Base-by-base conservation (phyloP, 2,888 invertebrate genomes). In the Amphipyra berbera region DNA sequence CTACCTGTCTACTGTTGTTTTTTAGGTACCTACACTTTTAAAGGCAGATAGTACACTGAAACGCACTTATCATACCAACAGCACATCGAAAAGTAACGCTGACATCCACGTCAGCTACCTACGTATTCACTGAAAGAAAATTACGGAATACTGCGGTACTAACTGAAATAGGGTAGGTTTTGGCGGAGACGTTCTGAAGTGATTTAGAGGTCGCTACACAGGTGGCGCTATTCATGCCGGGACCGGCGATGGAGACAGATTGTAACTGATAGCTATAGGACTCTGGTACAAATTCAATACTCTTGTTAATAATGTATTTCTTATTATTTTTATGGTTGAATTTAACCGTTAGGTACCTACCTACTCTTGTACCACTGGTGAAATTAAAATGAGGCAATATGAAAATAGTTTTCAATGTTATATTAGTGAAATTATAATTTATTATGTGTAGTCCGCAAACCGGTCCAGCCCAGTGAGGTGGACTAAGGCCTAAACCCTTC, bases 141-240 rank as follows among this genome's bases (percentile, higher is more conserved):
- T 27, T 10, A 57, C 77, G 74, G 74, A 38, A 61, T 45, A 44
- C 45, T 7, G 10, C 53, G 79, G 79, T 73, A 79, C 79, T 79
- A 79, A 78, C 76, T 80, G 78, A 78, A 80, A 71, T 74, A 64
- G 66, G 60, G 61, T 59, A 12, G 65, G 61, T 64, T 69, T 68
- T 68, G 60, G 70, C 70, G 69, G 79, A 72, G 61, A 66, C 59
- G 57, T 65, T 50, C 10, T 58, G 65, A 78, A 60, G 68, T 70
- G 63, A 80, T 86, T 79, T 84, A 57, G 61, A 56, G 68, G 58
- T 67, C 62, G 59, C 50, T 53, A 62, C 79, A 82, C 75, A 87
- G 86, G 86, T 87, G 86, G 85, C 86, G 82, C 76, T 81, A 58
- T 69, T 52, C 50, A 21, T 21, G n/a, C 44, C 55, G 9, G 8